A percentile compares a stretch with the other conserved stretches of the same genome.
These are phyloP conservation scores for Nannospalax galili DNA, from an alignment of 2,113 vertebrate species.

Conservation along the genomic window DNA sequence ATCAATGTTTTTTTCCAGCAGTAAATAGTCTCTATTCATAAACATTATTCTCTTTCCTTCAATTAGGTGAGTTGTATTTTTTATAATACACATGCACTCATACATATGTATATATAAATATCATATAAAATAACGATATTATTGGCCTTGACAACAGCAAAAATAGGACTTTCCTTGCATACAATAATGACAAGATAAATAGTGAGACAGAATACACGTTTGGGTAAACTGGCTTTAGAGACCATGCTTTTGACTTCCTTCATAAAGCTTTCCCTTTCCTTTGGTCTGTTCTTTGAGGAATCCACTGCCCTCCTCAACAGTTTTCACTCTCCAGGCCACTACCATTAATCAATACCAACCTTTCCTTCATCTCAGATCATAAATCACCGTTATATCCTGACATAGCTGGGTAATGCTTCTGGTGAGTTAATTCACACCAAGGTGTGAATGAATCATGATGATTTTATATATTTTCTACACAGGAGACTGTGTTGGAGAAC, in stretches of 20 bases:
- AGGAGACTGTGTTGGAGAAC: slow-evolving; percentile 38
- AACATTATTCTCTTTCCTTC: neutral
- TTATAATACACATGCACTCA: too few species aligned
- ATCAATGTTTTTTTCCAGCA: neutral
- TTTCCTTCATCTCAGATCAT: slow-evolving; percentile 65
- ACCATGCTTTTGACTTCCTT: too few species aligned
- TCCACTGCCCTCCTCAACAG: slow-evolving; percentile 7
- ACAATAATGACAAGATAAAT: neutral
- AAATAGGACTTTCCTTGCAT: neutral
- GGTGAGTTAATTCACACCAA: slow-evolving; percentile 68
- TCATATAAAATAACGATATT: neutral
- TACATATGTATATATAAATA: too few species aligned
- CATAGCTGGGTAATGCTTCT: slow-evolving; percentile 61
- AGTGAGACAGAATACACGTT: neutral
- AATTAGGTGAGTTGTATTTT: neutral
- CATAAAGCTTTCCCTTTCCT: slow-evolving; percentile 10
- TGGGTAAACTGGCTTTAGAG: neutral
- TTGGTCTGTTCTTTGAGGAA: slow-evolving; percentile 48
- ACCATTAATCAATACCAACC: slow-evolving; percentile 65
- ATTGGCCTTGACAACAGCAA: neutral
- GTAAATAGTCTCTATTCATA: neutral
- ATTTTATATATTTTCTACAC: slow-evolving; percentile 58
- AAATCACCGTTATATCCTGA: slow-evolving; percentile 59
- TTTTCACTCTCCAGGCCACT: slow-evolving; percentile 56
- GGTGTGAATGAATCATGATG: slow-evolving; percentile 71